Conservation (phyloP, 1,140 invertebrate genomes). For the Trichonephila clavipes region DNA sequence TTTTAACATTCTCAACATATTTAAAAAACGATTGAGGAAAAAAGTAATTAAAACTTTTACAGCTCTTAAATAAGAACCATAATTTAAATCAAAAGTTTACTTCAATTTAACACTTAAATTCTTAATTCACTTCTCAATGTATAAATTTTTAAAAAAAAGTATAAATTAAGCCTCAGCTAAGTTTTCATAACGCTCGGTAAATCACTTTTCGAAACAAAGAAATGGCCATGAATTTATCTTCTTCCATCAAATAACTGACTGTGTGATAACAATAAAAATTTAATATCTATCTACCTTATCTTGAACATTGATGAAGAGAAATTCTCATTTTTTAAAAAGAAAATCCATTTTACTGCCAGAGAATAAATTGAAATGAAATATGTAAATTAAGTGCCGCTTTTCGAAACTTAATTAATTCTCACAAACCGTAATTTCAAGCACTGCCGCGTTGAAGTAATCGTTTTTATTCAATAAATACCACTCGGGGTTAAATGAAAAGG, state of each 20-base stretch:
- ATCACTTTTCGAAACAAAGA: too few relatives aligned
- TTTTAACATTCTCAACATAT: too few relatives aligned
- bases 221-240: too few relatives aligned
- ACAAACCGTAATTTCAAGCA: conserved; percentile 19
- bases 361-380: not conserved
- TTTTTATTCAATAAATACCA: not conserved
- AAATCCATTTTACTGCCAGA: not conserved
- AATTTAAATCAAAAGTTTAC: too few relatives aligned
- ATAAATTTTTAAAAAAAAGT: too few relatives aligned
- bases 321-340: not conserved
- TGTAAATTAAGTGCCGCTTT: not conserved
- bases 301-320: not conserved
- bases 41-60: too few relatives aligned
- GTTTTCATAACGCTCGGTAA: too few relatives aligned
- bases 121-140: too few relatives aligned
- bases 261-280: not conserved
- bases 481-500: not conserved
- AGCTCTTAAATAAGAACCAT: too few relatives aligned
- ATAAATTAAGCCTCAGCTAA: too few relatives aligned
- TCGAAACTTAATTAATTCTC: conserved; percentile 1
- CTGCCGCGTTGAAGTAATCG: not conserved
- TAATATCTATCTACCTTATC: not conserved
- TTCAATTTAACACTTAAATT: too few relatives aligned
- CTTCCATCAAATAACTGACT: not conserved
- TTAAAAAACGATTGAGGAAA: too few relatives aligned